Percentiles rank a stretch among this genome's conserved stretches.
phyloP scores from a whole-genome alignment of 2,113 vertebrate species.

The Genyomyrus donnyi region DNA sequence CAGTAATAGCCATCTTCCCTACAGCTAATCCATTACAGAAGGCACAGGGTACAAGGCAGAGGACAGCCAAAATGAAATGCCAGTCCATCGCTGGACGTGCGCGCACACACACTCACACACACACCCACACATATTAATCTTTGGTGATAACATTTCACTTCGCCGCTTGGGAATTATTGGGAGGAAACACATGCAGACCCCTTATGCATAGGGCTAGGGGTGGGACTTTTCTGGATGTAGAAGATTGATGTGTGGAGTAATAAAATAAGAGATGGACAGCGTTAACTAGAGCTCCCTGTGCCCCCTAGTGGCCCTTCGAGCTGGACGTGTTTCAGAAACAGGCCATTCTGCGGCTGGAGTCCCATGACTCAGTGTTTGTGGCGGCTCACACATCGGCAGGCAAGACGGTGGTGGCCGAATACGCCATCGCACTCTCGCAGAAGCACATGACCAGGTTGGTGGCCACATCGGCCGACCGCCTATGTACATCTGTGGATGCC shows the following conservation, averaged over 20 bases:
- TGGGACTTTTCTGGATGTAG: background rate
- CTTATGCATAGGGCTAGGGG: background rate
- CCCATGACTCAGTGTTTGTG: constrained; percentile 77
- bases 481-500: background rate
- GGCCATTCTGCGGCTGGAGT: constrained; percentile 76
- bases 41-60: background rate
- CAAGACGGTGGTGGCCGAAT: constrained; percentile 86
- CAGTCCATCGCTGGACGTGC: background rate
- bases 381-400: constrained; percentile 85
- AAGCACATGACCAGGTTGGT: constrained; percentile 86
- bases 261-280: background rate
- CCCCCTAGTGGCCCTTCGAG: constrained; percentile 77
- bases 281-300: background rate
- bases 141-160: background rate
- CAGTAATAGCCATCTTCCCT: background rate
- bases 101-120: background rate
- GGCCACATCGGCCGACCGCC: background rate
- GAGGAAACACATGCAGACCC: background rate
- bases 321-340: constrained; percentile 87
- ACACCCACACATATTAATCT: background rate
- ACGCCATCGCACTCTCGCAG: constrained; percentile 82
- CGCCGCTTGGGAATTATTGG: background rate
- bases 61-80: background rate
- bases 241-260: background rate
- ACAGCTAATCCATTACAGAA: background rate